Evolutionary conservation across 2,113 vertebrate genomes (phyloP).

Genomic region (Platysternon megacephalum): DNA sequence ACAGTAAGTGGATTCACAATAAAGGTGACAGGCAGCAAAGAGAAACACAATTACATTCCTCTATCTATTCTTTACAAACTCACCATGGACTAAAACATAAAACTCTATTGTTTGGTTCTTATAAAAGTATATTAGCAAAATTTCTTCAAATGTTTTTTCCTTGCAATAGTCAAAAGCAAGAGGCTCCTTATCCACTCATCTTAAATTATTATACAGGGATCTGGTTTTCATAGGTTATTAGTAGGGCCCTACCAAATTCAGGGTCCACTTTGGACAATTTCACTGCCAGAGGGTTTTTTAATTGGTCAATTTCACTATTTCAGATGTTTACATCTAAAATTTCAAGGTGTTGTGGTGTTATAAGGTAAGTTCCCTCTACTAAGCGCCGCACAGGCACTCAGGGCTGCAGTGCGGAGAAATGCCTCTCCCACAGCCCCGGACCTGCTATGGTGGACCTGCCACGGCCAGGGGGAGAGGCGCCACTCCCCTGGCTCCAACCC

Average conservation of each 20-base stretch:
- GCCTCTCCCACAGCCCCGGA: no score
- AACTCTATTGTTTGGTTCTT: constrained; percentile 44
- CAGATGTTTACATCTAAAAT: no score
- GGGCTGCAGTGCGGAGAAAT: no score
- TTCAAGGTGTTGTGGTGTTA: no score
- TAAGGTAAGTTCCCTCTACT: no score
- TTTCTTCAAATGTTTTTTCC: neutral
- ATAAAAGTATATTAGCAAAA: neutral
- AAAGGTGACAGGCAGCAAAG: neutral
- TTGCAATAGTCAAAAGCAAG: neutral
- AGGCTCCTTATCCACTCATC: neutral
- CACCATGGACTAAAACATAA: constrained; percentile 54
- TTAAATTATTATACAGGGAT: neutral
- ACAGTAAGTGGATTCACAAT: constrained; percentile 57
- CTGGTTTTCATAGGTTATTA: neutral
- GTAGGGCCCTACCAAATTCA: neutral
- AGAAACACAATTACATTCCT: constrained; percentile 56
- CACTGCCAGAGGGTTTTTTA: no score
- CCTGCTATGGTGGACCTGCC: no score
- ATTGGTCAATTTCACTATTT: no score
- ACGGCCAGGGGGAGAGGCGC: no score
- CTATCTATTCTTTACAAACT: constrained; percentile 38
- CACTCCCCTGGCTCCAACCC: no score
- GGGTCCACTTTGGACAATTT: no score
- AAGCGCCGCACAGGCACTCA: no score